Evolutionary conservation across 2,797 vertebrate genomes (phyloP).

Genomic region (Gallinago nigripennis): DNA sequence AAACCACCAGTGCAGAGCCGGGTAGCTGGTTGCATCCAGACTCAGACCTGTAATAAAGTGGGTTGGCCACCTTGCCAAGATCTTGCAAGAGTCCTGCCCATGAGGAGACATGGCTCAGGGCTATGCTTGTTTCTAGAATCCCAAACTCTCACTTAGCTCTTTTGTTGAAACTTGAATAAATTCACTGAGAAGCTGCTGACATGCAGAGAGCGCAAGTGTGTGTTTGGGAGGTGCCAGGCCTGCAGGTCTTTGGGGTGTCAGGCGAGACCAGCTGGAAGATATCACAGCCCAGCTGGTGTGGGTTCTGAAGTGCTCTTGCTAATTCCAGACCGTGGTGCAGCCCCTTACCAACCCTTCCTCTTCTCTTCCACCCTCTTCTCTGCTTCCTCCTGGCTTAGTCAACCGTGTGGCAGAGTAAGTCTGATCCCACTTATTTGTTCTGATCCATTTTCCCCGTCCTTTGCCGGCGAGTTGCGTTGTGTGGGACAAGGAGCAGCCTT

Average conservation of each 20-base stretch:
- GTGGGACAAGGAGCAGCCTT: not conserved
- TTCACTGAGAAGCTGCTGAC: not conserved
- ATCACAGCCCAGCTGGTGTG: accelerated
- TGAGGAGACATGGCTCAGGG: accelerated
- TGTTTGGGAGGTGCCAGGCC: not conserved
- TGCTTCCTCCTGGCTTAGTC: slow-evolving; percentile 39
- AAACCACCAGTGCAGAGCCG: not conserved
- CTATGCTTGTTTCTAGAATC: not conserved
- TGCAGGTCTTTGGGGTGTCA: not conserved
- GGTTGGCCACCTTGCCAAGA: not conserved
- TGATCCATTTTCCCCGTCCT: not conserved
- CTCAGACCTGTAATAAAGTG: not conserved
- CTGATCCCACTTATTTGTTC: not conserved
- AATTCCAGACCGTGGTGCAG: not conserved
- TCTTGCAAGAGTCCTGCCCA: not conserved
- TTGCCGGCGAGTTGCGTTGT: not conserved
- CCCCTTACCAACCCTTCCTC: not conserved
- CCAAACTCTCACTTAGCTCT: not conserved
- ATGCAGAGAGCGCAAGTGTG: not conserved
- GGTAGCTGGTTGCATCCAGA: not conserved
- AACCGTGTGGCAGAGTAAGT: slow-evolving; percentile 35
- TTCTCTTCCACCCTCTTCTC: slow-evolving; percentile 9
- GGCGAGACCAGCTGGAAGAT: not conserved
- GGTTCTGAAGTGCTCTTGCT: not conserved
- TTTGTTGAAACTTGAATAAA: not conserved